Evolutionary conservation across 2,113 vertebrate species (phyloP), one percentile per base, ranked within the genome.

Genomic region (Lontra canadensis): DNA sequence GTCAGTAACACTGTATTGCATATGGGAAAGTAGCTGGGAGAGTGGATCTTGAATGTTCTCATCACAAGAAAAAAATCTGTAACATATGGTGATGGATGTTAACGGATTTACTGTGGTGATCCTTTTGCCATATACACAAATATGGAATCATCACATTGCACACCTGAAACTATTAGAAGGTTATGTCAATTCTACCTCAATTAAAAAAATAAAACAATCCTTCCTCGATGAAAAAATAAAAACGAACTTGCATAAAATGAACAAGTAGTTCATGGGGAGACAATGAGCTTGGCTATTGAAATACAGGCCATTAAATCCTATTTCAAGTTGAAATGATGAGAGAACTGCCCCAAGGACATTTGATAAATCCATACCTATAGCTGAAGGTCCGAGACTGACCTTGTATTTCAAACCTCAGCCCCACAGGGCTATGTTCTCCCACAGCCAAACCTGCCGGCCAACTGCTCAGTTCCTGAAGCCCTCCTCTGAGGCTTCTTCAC

Each of bases 221-320:
- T 59, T 85, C 39, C 52, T 90, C 57, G 2, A 92, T 63, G 34
- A 81, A 84, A 15, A 52, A 91, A 95, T 80, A 65, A 93, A 83
- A 94, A 94, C 82, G 39, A 97, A 95, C 13, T 78, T 69, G 78
- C 29, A 67, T 88, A 73, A 96, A 52, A 83, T 15, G 83, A 97
- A 10, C n/a, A 93, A 90, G 82, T 69, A 98, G 98, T 98, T 96
- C 97, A 59, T 11, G 73, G 71, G 90, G 97, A 91, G 6, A 96
- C 90, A 89, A 8, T 67, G 73, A 59, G 69, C 59, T 93, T 57
- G 88, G 92, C 83, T 97, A 97, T 7, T 76, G 91, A 97, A 98
- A 80, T 59, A 89, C 36, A 95, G 59, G 69, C 81, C 86, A 96
- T 83, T 3, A 69, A 98, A 94, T 87, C 36, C 80, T 65, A 94